Evolutionary conservation across 2,797 vertebrate genomes (phyloP).

Genomic region (Poeciliopsis infans): DNA sequence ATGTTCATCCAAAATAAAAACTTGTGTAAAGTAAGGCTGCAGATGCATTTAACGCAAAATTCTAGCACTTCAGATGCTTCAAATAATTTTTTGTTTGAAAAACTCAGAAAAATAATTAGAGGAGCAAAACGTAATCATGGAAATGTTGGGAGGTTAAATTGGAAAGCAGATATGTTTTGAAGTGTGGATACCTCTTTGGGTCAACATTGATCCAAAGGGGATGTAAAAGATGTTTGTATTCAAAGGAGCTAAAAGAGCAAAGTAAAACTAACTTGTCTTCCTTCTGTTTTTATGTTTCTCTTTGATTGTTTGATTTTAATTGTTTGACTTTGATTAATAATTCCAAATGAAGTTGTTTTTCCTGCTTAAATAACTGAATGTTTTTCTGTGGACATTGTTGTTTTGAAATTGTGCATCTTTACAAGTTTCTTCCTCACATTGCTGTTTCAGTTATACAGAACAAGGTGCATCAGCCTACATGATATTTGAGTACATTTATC

Average conservation of each 20-base stretch:
- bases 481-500: background rate
- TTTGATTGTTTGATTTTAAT: background rate
- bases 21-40: background rate
- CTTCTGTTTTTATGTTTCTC: background rate
- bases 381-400: background rate
- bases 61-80: background rate
- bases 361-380: background rate
- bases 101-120: background rate
- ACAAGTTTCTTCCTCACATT: background rate
- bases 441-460: background rate
- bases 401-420: background rate
- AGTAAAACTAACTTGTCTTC: background rate
- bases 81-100: background rate
- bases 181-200: background rate
- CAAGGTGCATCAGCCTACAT: background rate
- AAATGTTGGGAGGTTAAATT: background rate
- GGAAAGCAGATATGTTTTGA: background rate
- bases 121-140: background rate
- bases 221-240: background rate
- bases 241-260: background rate
- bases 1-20: background rate
- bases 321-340: background rate
- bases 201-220: background rate
- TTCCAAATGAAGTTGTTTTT: background rate
- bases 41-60: background rate